A percentile compares a stretch with the other conserved stretches of the same genome.
Evolutionary conservation across 2,113 vertebrate species (phyloP).

Genomic region (Orycteropus afer): DNA sequence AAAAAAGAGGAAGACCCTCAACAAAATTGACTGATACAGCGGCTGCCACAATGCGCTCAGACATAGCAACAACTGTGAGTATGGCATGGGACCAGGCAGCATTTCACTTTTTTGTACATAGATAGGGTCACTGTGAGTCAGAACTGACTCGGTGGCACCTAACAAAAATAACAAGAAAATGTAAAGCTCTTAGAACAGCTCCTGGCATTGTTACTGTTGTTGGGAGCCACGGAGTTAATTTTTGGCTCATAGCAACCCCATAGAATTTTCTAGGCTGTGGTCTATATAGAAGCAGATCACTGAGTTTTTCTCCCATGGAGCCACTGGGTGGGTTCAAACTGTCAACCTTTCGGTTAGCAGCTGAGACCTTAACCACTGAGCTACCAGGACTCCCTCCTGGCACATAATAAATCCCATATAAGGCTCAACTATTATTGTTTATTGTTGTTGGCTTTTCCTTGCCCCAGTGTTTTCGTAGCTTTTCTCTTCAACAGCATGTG

Average conservation of each 20-base stretch:
- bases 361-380: not conserved
- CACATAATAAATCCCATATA: not conserved
- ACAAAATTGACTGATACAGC: not conserved
- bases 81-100: not conserved
- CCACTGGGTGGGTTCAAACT: not conserved
- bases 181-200: not conserved
- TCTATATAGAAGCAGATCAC: not conserved
- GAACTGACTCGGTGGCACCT: not conserved
- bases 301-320: not conserved
- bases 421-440: not conserved
- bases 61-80: not conserved
- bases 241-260: not conserved
- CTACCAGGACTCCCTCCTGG: not conserved
- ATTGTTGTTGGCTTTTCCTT: not conserved
- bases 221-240: not conserved
- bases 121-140: not conserved
- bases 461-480: not conserved
- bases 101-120: not conserved
- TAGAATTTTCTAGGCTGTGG: not conserved
- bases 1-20: not conserved
- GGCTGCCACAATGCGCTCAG: not conserved
- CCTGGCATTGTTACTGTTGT: not conserved
- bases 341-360: not conserved
- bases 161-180: not conserved
- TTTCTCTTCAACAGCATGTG: not conserved